Evolutionary conservation across 92 coral and sea anemone species (phyloP).

Genomic region (Palythoa heliodiscus): DNA sequence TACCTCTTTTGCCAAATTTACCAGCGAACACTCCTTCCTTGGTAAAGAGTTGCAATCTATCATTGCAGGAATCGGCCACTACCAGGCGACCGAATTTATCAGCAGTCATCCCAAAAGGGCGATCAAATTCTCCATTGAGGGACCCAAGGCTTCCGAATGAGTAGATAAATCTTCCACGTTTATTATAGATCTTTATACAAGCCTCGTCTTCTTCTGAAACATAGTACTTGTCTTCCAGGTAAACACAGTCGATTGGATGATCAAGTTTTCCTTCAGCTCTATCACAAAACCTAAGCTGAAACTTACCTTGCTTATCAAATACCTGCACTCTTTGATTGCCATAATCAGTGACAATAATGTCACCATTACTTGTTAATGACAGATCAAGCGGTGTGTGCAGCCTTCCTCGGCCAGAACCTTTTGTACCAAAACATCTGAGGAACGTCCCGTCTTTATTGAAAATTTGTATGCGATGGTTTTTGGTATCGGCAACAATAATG

Average conservation of each 20-base stretch:
- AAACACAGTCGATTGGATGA: conserved; percentile 40
- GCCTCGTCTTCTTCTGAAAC: conserved; percentile 43
- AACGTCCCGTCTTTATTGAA: conserved; percentile 19
- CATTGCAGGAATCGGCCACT: conserved; percentile 37
- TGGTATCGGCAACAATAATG: conserved; percentile 31
- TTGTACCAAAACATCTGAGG: conserved; percentile 15
- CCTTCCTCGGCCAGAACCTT: conserved; percentile 28
- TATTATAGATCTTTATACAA: conserved; percentile 29
- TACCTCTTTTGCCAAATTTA: conserved; percentile 38
- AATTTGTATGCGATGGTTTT: conserved; percentile 37
- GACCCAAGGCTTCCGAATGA: conserved; percentile 31
- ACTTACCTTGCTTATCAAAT: conserved; percentile 22
- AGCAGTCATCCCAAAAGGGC: conserved; percentile 36
- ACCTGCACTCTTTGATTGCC: conserved; percentile 35
- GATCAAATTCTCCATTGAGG: conserved; percentile 35
- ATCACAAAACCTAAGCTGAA: conserved; percentile 30
- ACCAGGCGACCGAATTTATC: conserved; percentile 33
- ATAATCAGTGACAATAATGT: conserved; percentile 41
- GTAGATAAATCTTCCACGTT: conserved; percentile 28
- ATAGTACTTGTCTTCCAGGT: conserved; percentile 9
- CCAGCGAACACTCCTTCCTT: conserved; percentile 32
- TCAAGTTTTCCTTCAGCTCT: conserved; percentile 35
- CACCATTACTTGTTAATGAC: conserved; percentile 16
- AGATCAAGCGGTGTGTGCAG: conserved; percentile 41
- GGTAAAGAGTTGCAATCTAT: conserved; percentile 36